Base-by-base conservation (phyloP, 2,888 invertebrate genomes). In the Lasioglossum vierecki region DNA sequence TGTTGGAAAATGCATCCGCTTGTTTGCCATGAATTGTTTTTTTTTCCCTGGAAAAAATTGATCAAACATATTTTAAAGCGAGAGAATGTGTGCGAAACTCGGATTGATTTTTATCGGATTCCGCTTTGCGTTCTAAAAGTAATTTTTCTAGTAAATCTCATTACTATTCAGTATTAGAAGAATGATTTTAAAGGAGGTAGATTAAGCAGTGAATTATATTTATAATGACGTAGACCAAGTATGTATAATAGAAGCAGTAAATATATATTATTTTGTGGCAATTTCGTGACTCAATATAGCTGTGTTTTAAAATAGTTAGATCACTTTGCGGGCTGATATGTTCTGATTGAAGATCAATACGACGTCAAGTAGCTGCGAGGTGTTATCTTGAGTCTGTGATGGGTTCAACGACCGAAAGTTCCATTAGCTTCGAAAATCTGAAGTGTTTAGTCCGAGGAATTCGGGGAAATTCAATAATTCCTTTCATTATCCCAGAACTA, bases 381-480 rank as follows among this genome's bases (percentile, higher is more conserved):
- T 60, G 60, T 60, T 15, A 60, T 30, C 26, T 60, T n/a, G 13
- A 26, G 15, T 13, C 26, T 11, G 26, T 15, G 60, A 26, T 6
- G 60, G 11, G 63, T 63, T 63, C 63, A 30, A 15, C 63, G 63
- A 63, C 63, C 63, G 30, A 63, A 30, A 63, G 63, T 63, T 63
- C 15, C 63, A 30, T 6, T 30, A 13, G 63, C 26, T 63, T 30
- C 15, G 30, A 26, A 63, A 63, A 63, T 63, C 63, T 63, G 63
- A 30, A 63, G 26, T 30, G 63, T 63, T 30, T 30, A 30, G 63
- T 15, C 26, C 15, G 63, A 15, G 63, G 63, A 63, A 63, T 63
- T 63, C 63, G 63, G 30, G 63, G 63, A 30, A 63, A 63, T 63
- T 63, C 63, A 63, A 63, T 63, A 63, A 63, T 35, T 18, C 35